phyloP scores from a whole-genome alignment of 2,797 vertebrate species.

The Dryobates pubescens region DNA sequence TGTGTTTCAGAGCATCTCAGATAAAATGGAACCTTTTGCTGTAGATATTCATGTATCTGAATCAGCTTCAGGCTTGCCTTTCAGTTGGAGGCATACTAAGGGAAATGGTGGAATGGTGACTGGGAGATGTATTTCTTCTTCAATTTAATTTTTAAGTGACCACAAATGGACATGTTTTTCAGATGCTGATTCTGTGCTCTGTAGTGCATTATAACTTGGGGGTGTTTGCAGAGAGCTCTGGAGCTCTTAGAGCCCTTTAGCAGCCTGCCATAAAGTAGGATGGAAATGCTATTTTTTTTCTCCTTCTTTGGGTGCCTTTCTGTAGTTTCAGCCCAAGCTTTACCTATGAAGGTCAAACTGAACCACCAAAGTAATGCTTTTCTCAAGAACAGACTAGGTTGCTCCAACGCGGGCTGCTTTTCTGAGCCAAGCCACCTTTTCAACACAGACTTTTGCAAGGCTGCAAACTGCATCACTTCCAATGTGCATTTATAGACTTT shows the following conservation, averaged over 20 bases:
- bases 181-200: background rate
- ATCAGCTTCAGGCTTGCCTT: background rate
- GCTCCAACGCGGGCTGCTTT: background rate
- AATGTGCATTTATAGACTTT: background rate
- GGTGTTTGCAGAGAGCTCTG: background rate
- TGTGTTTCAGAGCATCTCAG: background rate
- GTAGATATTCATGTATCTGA: background rate
- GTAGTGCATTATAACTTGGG: background rate
- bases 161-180: background rate
- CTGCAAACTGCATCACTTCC: background rate
- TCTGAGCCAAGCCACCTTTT: background rate
- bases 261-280: background rate
- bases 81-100: background rate
- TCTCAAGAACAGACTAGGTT: background rate
- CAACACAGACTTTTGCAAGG: background rate
- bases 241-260: background rate
- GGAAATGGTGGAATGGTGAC: background rate
- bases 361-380: background rate
- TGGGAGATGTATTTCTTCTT: background rate
- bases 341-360: background rate
- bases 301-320: background rate
- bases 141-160: background rate
- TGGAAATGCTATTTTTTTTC: background rate
- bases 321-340: background rate
- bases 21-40: slow-evolving; percentile 16